Conservation (phyloP, 2,797 vertebrate species). For the Corythornis leucogaster region DNA sequence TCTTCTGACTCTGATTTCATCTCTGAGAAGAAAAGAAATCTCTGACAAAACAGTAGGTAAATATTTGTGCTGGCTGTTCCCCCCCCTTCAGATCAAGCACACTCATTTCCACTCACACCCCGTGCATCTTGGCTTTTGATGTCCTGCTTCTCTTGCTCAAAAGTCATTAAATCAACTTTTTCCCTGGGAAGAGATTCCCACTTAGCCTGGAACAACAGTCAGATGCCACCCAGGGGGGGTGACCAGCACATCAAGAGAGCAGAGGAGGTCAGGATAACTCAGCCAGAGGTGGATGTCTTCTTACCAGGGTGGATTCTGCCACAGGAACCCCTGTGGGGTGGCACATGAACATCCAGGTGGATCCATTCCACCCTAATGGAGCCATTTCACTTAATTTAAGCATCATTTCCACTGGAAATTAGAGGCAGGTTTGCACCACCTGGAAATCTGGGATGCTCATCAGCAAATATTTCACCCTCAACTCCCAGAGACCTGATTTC, state of each 20-base stretch:
- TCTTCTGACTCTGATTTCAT: background rate
- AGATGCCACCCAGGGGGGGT: background rate
- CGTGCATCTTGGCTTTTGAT: background rate
- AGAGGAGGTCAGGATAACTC: background rate
- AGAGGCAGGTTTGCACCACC: background rate
- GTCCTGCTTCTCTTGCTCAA: background rate
- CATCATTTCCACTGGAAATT: background rate
- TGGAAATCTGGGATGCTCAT: background rate
- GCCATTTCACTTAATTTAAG: background rate
- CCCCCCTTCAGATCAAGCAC: background rate
- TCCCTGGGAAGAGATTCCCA: background rate
- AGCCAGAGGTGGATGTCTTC: background rate
- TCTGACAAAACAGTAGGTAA: slow-evolving; percentile 5
- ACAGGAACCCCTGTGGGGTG: fast-evolving
- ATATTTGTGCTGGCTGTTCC: background rate
- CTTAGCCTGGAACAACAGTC: background rate
- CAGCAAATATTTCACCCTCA: background rate
- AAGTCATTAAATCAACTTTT: background rate
- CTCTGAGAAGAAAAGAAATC: slow-evolving; percentile 28
- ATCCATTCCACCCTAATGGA: background rate
- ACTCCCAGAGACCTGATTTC: background rate
- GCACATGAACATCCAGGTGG: background rate
- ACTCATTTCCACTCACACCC: background rate
- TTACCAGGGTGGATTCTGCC: background rate
- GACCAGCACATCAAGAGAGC: background rate